Conservation (phyloP, 2,797 vertebrate genomes). For the Melopsittacus undulatus region DNA sequence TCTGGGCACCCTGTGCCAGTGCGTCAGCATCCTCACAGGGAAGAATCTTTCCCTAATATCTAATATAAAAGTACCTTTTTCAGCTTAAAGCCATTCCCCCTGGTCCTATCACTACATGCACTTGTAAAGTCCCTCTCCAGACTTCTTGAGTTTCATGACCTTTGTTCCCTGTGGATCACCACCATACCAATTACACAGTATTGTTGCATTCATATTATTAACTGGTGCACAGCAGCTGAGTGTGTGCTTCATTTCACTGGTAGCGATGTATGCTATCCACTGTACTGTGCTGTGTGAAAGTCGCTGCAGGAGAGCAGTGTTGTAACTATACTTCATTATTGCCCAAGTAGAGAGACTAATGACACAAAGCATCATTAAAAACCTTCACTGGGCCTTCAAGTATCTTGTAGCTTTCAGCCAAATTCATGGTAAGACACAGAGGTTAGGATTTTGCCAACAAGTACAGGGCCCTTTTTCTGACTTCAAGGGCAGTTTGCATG, state of each 20-base stretch:
- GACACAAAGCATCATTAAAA: constrained; percentile 16
- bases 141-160: neutral
- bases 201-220: neutral
- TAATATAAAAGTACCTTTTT: neutral
- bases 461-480: neutral
- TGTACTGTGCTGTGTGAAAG: neutral
- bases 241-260: neutral
- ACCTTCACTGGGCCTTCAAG: neutral
- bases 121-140: neutral
- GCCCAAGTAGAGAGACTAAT: constrained; percentile 5
- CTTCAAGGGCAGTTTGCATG: neutral
- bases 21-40: rapidly evolving
- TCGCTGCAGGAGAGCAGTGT: neutral
- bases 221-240: neutral
- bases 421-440: neutral
- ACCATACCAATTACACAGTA: neutral
- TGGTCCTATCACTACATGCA: neutral
- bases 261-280: neutral
- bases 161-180: neutral
- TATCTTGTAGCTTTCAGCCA: neutral
- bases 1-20: neutral
- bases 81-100: neutral
- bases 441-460: neutral
- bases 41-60: neutral
- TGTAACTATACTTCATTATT: neutral